Percentiles rank a stretch among this genome's conserved stretches.
phyloP scores from a whole-genome alignment of 23 tunicate species.

The Trididemnum miniatum region DNA sequence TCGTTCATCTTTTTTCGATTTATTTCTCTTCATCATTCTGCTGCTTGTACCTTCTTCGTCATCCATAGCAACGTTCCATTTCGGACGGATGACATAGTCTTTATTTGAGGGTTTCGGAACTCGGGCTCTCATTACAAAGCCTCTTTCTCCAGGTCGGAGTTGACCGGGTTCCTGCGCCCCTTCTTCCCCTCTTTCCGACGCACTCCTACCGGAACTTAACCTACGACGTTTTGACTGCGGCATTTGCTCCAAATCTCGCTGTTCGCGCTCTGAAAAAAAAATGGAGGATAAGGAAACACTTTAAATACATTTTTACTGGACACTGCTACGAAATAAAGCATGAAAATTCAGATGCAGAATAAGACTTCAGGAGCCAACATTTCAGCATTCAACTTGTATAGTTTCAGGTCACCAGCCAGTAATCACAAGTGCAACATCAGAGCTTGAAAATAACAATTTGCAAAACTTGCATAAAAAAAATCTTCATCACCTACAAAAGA shows the following conservation, averaged over 20 bases:
- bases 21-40: slow-evolving; percentile 28
- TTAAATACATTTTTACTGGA: no score
- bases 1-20: slow-evolving; percentile 75
- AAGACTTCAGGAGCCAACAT: no score
- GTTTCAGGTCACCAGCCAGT: no score
- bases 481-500: no score
- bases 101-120: slow-evolving; percentile 95
- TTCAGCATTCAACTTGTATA: no score
- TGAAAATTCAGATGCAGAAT: no score
- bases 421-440: no score
- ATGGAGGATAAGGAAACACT: no score
- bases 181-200: slow-evolving; percentile 10
- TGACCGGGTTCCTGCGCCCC: slow-evolving; percentile 49
- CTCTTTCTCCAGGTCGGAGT: slow-evolving; percentile 87
- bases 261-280: slow-evolving; percentile 81
- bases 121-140: slow-evolving; percentile 94
- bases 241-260: slow-evolving; percentile 91
- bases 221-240: slow-evolving; percentile 84
- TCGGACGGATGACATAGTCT: slow-evolving; percentile 95
- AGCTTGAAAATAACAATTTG: no score
- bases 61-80: slow-evolving; percentile 78
- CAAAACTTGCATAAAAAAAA: no score
- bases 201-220: slow-evolving; percentile 52
- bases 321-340: no score
- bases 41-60: slow-evolving; percentile 49